phyloP scores from a whole-genome alignment of 2,797 vertebrate genomes.

The Platalea minor region DNA sequence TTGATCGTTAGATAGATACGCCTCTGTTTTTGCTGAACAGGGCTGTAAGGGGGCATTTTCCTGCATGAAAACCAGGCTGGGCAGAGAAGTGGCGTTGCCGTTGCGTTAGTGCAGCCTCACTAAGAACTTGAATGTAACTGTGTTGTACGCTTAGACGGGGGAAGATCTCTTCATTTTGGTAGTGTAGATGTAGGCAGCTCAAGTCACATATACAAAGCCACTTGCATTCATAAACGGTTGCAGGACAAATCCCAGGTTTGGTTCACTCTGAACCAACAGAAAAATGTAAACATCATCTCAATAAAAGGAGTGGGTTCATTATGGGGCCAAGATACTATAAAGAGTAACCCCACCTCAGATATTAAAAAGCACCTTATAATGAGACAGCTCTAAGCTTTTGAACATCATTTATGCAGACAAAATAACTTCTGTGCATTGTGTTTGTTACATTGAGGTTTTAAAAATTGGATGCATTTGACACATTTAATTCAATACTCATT shows the following conservation, averaged over 20 bases:
- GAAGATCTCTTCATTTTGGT: background rate
- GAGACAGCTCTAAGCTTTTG: background rate
- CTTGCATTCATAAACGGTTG: background rate
- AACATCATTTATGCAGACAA: background rate
- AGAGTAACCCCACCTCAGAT: background rate
- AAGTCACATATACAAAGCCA: background rate
- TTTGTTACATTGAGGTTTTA: slow-evolving; percentile 3
- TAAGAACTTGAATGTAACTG: background rate
- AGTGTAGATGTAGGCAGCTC: background rate
- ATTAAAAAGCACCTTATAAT: background rate
- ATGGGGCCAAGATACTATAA: background rate
- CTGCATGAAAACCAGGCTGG: background rate
- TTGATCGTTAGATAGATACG: background rate
- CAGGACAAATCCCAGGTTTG: background rate
- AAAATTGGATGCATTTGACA: slow-evolving; percentile 25
- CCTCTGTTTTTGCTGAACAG: background rate
- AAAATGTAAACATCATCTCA: background rate
- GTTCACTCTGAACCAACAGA: background rate
- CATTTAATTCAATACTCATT: slow-evolving; percentile 49
- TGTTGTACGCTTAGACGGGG: background rate
- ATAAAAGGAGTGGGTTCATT: background rate
- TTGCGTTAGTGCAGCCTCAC: background rate
- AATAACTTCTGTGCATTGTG: background rate
- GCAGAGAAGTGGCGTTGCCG: background rate
- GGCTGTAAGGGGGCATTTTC: accelerated